phyloP scores from a whole-genome alignment of 2,888 invertebrate genomes.

The Campaea margaritaria region DNA sequence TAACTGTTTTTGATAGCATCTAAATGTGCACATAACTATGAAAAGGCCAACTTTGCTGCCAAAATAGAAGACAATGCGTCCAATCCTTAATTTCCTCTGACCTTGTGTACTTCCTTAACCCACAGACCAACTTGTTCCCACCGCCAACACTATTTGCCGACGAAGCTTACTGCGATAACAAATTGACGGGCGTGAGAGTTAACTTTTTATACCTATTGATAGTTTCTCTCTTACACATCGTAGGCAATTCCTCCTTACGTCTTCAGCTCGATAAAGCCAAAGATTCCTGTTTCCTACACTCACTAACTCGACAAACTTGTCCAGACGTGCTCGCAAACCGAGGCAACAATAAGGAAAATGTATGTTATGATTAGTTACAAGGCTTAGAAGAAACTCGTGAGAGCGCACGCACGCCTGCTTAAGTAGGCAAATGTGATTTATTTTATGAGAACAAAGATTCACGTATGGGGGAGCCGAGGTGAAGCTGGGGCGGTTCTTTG shows the following conservation, averaged over 20 bases:
- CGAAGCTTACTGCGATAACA: too few relatives aligned
- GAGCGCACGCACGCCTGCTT: slow-evolving; percentile 45
- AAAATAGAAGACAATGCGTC: too few relatives aligned
- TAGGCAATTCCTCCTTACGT: background rate
- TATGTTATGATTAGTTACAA: slow-evolving; percentile 53
- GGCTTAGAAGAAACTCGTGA: slow-evolving; percentile 36
- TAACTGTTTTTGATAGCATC: too few relatives aligned
- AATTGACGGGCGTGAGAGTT: background rate
- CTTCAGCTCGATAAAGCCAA: slow-evolving; percentile 7
- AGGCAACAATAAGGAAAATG: slow-evolving; percentile 43
- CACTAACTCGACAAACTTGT: slow-evolving; percentile 22
- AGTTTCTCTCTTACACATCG: background rate
- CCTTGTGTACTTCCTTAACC: too few relatives aligned
- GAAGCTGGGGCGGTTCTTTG: slow-evolving; percentile 23
- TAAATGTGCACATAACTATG: too few relatives aligned
- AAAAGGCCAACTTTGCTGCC: too few relatives aligned
- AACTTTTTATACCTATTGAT: background rate
- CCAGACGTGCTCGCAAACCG: slow-evolving; percentile 23
- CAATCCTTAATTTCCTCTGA: too few relatives aligned
- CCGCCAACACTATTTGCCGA: too few relatives aligned
- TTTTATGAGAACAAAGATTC: slow-evolving; percentile 44
- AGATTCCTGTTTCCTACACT: slow-evolving; percentile 9
- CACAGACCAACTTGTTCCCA: too few relatives aligned
- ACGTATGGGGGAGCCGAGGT: slow-evolving; percentile 31
- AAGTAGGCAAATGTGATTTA: slow-evolving; percentile 54